Percentiles rank a stretch among this genome's conserved stretches.
These are phyloP conservation scores for Pipa parva DNA, from an alignment of 2,113 vertebrate species.

Conservation along the genomic window DNA sequence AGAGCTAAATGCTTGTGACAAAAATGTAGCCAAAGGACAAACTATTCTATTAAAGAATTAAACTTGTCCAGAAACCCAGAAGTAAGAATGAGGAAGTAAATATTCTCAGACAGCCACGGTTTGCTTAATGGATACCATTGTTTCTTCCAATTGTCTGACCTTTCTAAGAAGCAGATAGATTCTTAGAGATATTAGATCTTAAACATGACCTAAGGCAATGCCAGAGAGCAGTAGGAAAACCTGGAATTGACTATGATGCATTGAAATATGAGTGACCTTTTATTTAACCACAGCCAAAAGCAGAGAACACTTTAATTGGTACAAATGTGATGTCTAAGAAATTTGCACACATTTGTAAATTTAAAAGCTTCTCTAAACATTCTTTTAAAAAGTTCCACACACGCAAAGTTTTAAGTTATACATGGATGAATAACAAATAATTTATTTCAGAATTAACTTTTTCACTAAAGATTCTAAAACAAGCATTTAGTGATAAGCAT, in stretches of 20 bases:
- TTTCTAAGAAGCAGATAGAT: slow-evolving; percentile 34
- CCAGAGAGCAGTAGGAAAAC: slow-evolving; percentile 21
- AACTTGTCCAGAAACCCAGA: slow-evolving; percentile 43
- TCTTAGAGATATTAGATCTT: slow-evolving; percentile 33
- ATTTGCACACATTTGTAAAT: neutral
- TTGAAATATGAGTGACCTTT: slow-evolving; percentile 34
- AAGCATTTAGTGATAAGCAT: neutral
- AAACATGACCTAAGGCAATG: slow-evolving; percentile 31
- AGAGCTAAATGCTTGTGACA: slow-evolving; percentile 61
- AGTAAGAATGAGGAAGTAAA: slow-evolving; percentile 31
- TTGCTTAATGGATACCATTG: slow-evolving; percentile 17
- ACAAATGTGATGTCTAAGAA: slow-evolving; percentile 17
- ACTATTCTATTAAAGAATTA: slow-evolving; percentile 48
- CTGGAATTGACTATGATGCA: slow-evolving; percentile 12
- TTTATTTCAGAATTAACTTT: neutral
- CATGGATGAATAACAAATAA: no score
- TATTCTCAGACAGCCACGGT: slow-evolving; percentile 6
- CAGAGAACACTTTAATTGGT: slow-evolving; percentile 27
- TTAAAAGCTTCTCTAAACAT: neutral
- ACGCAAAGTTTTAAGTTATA: neutral
- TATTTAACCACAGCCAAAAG: slow-evolving; percentile 25
- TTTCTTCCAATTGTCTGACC: slow-evolving; percentile 22
- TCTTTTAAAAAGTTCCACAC: neutral
- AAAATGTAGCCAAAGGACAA: slow-evolving; percentile 55
- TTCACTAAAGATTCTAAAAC: neutral